Base-by-base conservation (phyloP, 1,140 invertebrate genomes). In the Coelopa frigida region DNA sequence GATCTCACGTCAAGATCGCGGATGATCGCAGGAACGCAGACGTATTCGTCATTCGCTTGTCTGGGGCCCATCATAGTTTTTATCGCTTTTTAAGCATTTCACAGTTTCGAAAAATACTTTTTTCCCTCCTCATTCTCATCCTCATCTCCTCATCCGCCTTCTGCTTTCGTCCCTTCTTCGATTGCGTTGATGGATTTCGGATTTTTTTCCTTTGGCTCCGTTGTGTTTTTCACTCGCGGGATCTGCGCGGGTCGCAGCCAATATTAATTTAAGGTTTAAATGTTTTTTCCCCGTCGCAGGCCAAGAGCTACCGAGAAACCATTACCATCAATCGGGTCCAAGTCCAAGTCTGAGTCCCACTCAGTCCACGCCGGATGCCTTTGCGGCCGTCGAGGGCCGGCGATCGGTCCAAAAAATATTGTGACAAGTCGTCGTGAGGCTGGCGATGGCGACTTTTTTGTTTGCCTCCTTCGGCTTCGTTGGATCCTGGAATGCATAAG, bases 41-140 rank as follows among this genome's bases (percentile, higher is more conserved):
- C 56, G 55, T 61, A 63, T 63, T 63, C 60, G 60, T 63, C 60
- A 63, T 63, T 63, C 60, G 60, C 58, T 63, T 63, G 60, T 63
- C 60, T 53, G 46, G 45, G 22, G 26, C 39, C 45, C 38, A 58
- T 54, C 50, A 59, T 47, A 46, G 47, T 50, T 54, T 53, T 62
- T 62, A 56, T 62, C 46, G 56, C 55, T 62, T 62, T 61, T 62
- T 56, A 52, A 39, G 46, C 48, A 31, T 47, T 41, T 46, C 23
- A 14, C 43, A 49, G 44, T 45, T 50, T 44, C 47, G 48, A 27
- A 54, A 36, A 38, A 48, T 58, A 58, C 58, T 58, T 61, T 61
- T 59, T 56, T 61, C 58, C 58, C 59, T 56, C n/a, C n/a, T 59
- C 59, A 56, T n/a, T n/a, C n/a, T n/a, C n/a, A n/a, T n/a, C n/a